Conservation (phyloP, 1,140 invertebrate genomes). For the Caenorhabditis remanei region DNA sequence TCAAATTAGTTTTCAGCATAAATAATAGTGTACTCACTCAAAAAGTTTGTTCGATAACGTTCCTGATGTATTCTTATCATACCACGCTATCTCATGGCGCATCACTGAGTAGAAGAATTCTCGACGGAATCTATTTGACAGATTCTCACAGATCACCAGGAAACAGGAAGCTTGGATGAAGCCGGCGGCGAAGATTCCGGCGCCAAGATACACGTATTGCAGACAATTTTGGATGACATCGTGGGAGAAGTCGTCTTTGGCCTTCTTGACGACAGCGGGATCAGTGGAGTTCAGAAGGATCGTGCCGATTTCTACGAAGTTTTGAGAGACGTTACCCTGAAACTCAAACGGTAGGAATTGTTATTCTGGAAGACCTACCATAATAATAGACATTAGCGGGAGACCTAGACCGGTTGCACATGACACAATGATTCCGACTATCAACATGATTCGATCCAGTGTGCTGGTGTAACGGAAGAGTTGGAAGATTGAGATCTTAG, state of each 20-base stretch:
- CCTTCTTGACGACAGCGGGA: constrained; percentile 5
- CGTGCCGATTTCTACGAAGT: constrained; percentile 48
- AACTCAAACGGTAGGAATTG: too few relatives aligned
- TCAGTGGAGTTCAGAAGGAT: constrained; percentile 20
- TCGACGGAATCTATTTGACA: constrained; percentile 84
- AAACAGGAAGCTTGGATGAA: constrained; percentile 74
- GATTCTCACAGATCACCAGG: constrained; percentile 79
- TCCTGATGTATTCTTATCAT: constrained; percentile 87
- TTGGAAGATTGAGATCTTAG: constrained; percentile 60
- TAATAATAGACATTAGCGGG: constrained; percentile 66
- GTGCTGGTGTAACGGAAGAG: constrained; percentile 66
- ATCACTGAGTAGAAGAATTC: constrained; percentile 84
- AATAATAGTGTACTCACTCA: constrained; percentile 86
- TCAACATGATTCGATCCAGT: constrained; percentile 60
- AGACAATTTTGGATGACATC: constrained; percentile 64
- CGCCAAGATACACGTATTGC: constrained; percentile 65
- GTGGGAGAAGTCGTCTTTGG: constrained; percentile 31
- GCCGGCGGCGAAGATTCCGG: constrained; percentile 66
- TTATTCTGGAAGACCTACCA: too few relatives aligned
- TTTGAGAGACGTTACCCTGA: constrained; percentile 59
- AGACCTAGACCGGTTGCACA: constrained; percentile 65
- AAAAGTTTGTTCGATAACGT: constrained; percentile 89
- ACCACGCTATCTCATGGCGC: constrained; percentile 90
- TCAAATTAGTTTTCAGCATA: too few relatives aligned
- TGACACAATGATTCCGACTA: constrained; percentile 61